These are phyloP conservation scores for Teleogryllus oceanicus DNA, from an alignment of 2,888 invertebrate species.

Conservation along the genomic window DNA sequence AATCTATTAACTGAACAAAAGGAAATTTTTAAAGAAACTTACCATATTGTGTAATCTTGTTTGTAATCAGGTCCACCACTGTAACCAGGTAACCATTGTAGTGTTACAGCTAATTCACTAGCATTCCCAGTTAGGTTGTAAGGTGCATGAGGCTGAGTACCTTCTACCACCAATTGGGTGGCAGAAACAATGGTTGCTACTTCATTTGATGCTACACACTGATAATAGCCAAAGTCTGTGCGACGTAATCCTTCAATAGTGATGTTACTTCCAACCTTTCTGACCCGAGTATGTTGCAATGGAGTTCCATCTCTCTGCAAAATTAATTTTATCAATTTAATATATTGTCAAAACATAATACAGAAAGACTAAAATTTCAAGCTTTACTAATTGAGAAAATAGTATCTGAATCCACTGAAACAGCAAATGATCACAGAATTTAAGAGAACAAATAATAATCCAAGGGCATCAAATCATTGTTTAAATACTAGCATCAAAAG, in stretches of 20 bases:
- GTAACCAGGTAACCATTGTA: conserved; percentile 92
- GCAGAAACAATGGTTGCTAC: conserved; percentile 91
- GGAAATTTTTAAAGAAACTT: conserved; percentile 32
- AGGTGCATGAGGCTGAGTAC: conserved; percentile 95
- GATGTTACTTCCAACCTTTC: conserved; percentile 81
- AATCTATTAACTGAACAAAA: too few species aligned
- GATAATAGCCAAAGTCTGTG: conserved; percentile 91
- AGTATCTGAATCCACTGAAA: too few species aligned
- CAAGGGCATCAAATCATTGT: too few species aligned
- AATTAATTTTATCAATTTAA: neutral
- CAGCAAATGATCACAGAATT: too few species aligned
- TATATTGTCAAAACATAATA: too few species aligned
- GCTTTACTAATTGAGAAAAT: too few species aligned
- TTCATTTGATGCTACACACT: conserved; percentile 93
- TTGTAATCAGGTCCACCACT: conserved; percentile 93
- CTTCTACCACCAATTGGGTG: conserved; percentile 85
- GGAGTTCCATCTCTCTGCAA: conserved; percentile 71
- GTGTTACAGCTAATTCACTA: conserved; percentile 83
- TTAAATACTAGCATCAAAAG: too few species aligned
- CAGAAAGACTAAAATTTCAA: too few species aligned
- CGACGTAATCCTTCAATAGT: conserved; percentile 83
- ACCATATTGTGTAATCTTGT: conserved; percentile 93
- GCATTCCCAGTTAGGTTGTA: conserved; percentile 90
- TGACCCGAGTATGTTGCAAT: conserved; percentile 74
- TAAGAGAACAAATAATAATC: too few species aligned